Evolutionary conservation across 1,140 invertebrate species (phyloP), one percentile per base, ranked within the genome.

Genomic region (Antheraea pernyi): DNA sequence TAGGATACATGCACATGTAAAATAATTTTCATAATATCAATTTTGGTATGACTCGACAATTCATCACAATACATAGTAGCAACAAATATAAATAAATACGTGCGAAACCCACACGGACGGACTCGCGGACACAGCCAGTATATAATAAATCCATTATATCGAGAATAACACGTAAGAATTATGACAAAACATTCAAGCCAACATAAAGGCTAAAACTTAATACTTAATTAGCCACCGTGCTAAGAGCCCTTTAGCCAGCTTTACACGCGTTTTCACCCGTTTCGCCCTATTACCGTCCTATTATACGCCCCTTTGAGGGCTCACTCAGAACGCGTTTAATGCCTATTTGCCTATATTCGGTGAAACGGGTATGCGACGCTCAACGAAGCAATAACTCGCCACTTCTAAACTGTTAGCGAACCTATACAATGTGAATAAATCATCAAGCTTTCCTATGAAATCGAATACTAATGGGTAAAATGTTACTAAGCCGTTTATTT

Each of bases 221-320:
- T 67, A 72, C 39, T 71, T 62, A 71, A 79, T 79, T 79, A 79
- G 68, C 62, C 48, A 67, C 60, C 64, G 69, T 66, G 64, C 42
- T 70, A 66, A 68, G 65, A 69, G 60, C 59, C 61, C 61, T 69
- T 76, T 69, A 71, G 53, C 22, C 67, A 65, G 71, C 61, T 75
- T 68, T 74, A 76, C 72, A 71, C 72, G 70, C 78, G 69, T 73
- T 73, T 59, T 69, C 46, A 48, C 63, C 73, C 66, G 70, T 75
- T 77, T 70, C 64, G 73, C 60, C 68, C 75, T 73, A 74, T 80
- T 80, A 76, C 70, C 62, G 72, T n/a, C 59, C 72, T 68, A 71
- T 80, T 74, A 76, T 68, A 62, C 39, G 65, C 65, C 72, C 19
- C 74, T 75, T 77, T 69, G 69, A 75, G 73, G 67, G 67, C 58